Base-by-base conservation (phyloP, 2,888 invertebrate genomes). In the Leucoptera coffeella region DNA sequence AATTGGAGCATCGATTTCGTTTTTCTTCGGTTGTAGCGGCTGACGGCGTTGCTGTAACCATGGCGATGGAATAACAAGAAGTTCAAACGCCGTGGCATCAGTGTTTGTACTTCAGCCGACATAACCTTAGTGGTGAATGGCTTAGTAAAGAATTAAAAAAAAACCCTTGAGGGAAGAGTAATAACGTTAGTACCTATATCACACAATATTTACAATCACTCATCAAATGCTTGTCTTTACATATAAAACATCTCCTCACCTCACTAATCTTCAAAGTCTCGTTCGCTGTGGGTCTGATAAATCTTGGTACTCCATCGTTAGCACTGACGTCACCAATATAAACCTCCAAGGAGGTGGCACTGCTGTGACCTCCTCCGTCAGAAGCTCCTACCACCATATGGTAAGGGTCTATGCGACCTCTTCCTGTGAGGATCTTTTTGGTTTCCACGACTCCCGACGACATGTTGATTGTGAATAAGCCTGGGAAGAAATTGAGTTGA, bases 281-380 rank as follows among this genome's bases (percentile, higher is more conserved):
- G 21, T 82, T 82, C 3, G 75, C 52, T 5, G 77, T 75, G 0
- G 87, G 86, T 28, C 80, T 67, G 10, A 85, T 75, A 40, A 87
- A 85, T 13, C 77, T 67, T 0, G 87, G 87, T 2, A 86, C 82
- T 1, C 87, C 87, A 45, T 87, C 87, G 40, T 87, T 87, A 30
- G 80, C 79, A 26, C 85, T 84, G 1, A 87, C 84, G 39, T 88
- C 87, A 0, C 86, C 85, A 20, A 89, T 80, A 36, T 80, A 82
- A 3, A 88, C 45, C 1, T 73, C 69, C 0, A 87, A 51, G 4
- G 73, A 69, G 0, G 79, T 75, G 33, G 81, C 82, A 0, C 78
- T 73, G 23, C 67, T 74, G 4, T 83, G 60, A 0, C 73, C 75
- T 1, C 85, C 86, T 26, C 78, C 77, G 45, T 87, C 86, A 25